Evolutionary conservation across 2,113 vertebrate genomes (phyloP).

Genomic region (Rhinichthys klamathensis): DNA sequence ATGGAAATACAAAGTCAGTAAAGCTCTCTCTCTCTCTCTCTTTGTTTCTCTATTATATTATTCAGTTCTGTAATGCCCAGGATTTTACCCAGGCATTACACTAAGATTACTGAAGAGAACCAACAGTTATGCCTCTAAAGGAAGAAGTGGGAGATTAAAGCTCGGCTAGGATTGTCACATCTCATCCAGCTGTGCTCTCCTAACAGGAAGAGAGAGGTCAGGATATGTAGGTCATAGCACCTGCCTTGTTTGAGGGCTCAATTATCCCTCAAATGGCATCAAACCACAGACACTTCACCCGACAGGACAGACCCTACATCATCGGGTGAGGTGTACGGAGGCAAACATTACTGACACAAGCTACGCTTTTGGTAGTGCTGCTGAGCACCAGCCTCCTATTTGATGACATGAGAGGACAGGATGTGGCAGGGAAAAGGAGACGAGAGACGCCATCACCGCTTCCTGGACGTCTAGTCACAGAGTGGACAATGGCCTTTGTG

Average conservation of each 20-base stretch:
- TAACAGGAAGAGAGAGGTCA: conserved; percentile 48
- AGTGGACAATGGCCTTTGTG: conserved; percentile 32
- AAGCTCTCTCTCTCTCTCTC: conserved; percentile 49
- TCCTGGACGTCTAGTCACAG: conserved; percentile 36
- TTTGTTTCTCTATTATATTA: conserved; percentile 64
- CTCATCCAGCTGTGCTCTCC: conserved; percentile 65
- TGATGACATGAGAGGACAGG: conserved; percentile 56
- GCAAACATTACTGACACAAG: background rate
- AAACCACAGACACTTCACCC: conserved; percentile 27
- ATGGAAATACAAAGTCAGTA: conserved; percentile 26
- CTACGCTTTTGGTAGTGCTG: background rate
- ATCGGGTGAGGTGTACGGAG: background rate
- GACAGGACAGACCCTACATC: conserved; percentile 1
- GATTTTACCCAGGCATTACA: conserved; percentile 71
- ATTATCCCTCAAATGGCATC: conserved; percentile 53
- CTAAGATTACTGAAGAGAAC: conserved; percentile 71
- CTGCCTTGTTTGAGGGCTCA: conserved; percentile 64
- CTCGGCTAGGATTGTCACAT: conserved; percentile 65
- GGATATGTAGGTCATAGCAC: conserved; percentile 67
- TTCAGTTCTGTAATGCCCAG: conserved; percentile 66
- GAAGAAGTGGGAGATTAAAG: conserved; percentile 68
- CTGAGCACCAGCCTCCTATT: conserved; percentile 14
- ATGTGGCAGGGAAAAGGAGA: conserved; percentile 56
- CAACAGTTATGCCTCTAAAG: conserved; percentile 55
- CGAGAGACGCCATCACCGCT: conserved; percentile 48